Evolutionary conservation across 1,140 invertebrate species (phyloP).

Genomic region (Linepithema humile): DNA sequence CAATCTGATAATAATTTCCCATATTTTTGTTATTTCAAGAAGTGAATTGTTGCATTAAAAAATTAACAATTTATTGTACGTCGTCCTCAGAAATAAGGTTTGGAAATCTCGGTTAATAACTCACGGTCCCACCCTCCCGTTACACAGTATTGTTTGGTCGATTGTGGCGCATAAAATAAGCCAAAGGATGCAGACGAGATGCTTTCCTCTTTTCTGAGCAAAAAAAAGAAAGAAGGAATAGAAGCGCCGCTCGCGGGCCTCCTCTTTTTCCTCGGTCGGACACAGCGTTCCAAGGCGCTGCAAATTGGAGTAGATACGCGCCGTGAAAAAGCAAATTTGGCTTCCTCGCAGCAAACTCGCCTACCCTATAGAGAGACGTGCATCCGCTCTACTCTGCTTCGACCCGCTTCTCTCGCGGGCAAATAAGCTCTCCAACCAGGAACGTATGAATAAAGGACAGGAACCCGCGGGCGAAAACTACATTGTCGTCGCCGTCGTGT

Average conservation of each 20-base stretch:
- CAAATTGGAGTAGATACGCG: conserved; percentile 72
- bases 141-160: conserved; percentile 50
- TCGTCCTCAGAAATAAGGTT: not conserved
- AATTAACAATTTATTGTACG: not conserved
- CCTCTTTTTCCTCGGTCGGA: conserved; percentile 45
- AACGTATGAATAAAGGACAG: conserved; percentile 77
- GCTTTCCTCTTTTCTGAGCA: conserved; percentile 35
- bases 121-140: not conserved
- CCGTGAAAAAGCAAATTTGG: conserved; percentile 71
- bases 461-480: conserved; percentile 67
- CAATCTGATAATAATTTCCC: too few species aligned
- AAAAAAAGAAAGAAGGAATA: not conserved
- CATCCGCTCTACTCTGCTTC: conserved; percentile 25
- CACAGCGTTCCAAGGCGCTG: conserved; percentile 61
- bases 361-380: conserved; percentile 35
- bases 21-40: not conserved
- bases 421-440: conserved; percentile 69
- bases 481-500: conserved; percentile 69
- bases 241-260: conserved; percentile 25
- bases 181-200: conserved; percentile 46
- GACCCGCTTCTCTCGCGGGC: conserved; percentile 31
- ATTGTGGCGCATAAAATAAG: conserved; percentile 12
- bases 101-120: not conserved
- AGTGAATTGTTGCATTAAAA: not conserved
- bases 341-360: conserved; percentile 53